Base-by-base conservation (phyloP, 1,140 invertebrate genomes). In the Nebria ingens region DNA sequence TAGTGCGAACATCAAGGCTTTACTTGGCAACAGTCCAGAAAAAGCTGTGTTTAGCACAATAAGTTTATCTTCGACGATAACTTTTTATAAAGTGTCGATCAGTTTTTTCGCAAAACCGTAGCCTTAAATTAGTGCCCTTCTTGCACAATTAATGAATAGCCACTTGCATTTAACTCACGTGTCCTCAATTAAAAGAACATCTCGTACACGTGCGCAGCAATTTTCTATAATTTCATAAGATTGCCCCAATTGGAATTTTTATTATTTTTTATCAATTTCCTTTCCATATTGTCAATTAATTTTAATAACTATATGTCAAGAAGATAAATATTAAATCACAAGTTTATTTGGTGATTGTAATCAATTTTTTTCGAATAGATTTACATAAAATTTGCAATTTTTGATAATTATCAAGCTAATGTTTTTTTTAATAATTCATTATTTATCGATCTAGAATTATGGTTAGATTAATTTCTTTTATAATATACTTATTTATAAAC, bases 131-230 rank as follows among this genome's bases (percentile, higher is more conserved):
- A 45, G 40, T 17, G 40, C 6, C 40, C 6, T 34, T 34, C 40
- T 45, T 3, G 40, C 6, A 17, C 40, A 45, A 45, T 45, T 45
- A 45, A 45, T 45, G 40, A 45, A 45, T 17, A 17, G 17, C 15
- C 40, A 45, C 40, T 45, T 45, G 40, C 17, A 45, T 45, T 45
- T 45, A 17, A 17, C 40, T 45, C 40, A 45, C 40, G 40, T 45
- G 40, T 6, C 4, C 17, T 45, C 40, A 45, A 45, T 45, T 45
- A 45, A 4, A 3, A 17, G 40, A 34, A n/a, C 6, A 6, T 6
- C 40, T 9, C 6, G 40, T 11, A 45, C 40, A 45, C 40, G 40
- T 45, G 40, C 40, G 9, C 40, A 17, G 15, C 6, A 45, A 11
- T 45, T 45, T 45, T 6, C 15, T 45, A 17, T 45, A 11, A 17